Base-by-base conservation (phyloP, 2,797 vertebrate species). In the Erithacus rubecula region DNA sequence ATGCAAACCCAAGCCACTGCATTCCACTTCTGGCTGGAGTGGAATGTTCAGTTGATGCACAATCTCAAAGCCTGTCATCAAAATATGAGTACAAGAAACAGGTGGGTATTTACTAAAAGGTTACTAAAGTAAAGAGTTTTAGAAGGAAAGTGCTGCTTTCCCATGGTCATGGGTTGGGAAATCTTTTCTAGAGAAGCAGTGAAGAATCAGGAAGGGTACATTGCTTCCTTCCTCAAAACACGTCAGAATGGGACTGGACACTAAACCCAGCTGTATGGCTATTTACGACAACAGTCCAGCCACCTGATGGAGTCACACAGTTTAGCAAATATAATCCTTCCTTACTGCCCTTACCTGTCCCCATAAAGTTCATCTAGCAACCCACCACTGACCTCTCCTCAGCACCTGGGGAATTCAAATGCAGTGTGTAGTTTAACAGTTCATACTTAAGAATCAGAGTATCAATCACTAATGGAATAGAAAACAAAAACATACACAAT, bases 341-440 rank as follows among this genome's bases (percentile, higher is more conserved):
- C 52, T 91, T 44, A 56, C 27, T 14, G 62, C 24, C 59, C 69
- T 75, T 72, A 68, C 76, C 65, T 55, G 71, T 23, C 12, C 49
- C 79, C 64, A 74, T 23, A 15, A 68, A 39, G 11, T 30, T 16
- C 69, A 49, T 24, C 11, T 20, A 53, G 30, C 49, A 80, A n/a
- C 58, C 46, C 36, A n/a, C 29, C 46, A 60, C 5, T 27, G 53
- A 68, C 83, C 83, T 70, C 52, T 70, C 72, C 55, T 60, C 65
- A 74, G 29, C 52, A 46, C 22, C 43, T 11, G 17, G 26, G 78
- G 49, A 93, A 39, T 26, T 36, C 65, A 71, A 74, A 62, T 1
- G 5, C 37, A 43, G 9, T 0, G 0, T 32, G 15, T 19, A 75
- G 36, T 51, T 76, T 41, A 72, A 52, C 3, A 58, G 34, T 2